Percentiles rank a stretch among this genome's conserved stretches.
These are phyloP conservation scores for Homarus gammarus DNA, from an alignment of 2,888 invertebrate species.

Conservation along the genomic window DNA sequence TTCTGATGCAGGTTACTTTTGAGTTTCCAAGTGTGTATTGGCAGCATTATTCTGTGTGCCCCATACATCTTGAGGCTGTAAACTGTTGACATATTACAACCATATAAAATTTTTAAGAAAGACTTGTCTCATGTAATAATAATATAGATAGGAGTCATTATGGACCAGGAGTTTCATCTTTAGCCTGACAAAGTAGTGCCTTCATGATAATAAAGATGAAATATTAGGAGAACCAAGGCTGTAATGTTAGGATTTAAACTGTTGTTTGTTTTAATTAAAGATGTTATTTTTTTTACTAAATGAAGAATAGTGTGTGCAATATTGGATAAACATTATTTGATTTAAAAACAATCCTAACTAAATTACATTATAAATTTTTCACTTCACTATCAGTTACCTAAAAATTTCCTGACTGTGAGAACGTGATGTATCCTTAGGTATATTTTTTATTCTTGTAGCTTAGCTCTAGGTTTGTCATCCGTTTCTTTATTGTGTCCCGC, in stretches of 20 bases:
- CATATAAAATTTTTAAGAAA: conserved; percentile 43
- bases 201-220: conserved; percentile 57
- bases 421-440: not conserved
- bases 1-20: no score
- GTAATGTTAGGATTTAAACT: conserved; percentile 29
- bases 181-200: conserved; percentile 72
- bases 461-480: conserved; percentile 38
- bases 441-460: conserved; percentile 17
- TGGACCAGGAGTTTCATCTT: conserved; percentile 60
- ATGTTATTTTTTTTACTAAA: conserved; percentile 13
- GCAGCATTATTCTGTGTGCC: conserved; percentile 10
- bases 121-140: conserved; percentile 17
- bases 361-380: not conserved
- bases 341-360: not conserved
- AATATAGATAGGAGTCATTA: conserved; percentile 39
- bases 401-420: not conserved
- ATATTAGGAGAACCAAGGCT: conserved; percentile 55
- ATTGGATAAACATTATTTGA: conserved; percentile 35
- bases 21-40: no score
- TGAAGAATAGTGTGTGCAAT: conserved; percentile 38
- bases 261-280: conserved; percentile 6
- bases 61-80: conserved; percentile 55
- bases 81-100: conserved; percentile 36
- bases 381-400: not conserved
- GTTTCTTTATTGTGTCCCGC: conserved; percentile 24